A percentile compares a stretch with the other conserved stretches of the same genome.
Evolutionary conservation across 2,113 vertebrate genomes (phyloP).

Genomic region (Carollia perspicillata): DNA sequence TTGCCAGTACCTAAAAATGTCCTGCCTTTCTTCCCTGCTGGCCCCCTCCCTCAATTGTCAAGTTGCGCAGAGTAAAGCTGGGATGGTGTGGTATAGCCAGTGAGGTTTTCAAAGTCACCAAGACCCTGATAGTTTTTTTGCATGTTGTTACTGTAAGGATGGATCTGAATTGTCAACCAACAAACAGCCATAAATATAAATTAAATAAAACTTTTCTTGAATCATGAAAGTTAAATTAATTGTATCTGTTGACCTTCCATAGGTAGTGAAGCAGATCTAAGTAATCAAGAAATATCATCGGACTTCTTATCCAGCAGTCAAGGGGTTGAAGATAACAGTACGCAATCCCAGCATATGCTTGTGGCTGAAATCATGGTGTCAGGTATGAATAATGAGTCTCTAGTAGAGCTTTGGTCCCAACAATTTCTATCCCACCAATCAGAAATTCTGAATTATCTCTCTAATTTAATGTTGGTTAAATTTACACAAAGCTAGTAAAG

Average conservation of each 20-base stretch:
- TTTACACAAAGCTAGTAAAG: background rate
- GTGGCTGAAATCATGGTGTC: slow-evolving; percentile 89
- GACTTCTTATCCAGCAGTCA: slow-evolving; percentile 30
- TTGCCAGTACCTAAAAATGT: background rate
- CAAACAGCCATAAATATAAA: background rate
- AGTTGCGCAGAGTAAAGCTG: background rate
- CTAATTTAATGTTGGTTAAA: background rate
- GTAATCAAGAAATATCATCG: slow-evolving; percentile 61
- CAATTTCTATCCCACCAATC: background rate
- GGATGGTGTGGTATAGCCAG: rapidly evolving
- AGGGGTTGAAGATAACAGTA: background rate
- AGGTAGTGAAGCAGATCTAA: slow-evolving; percentile 58
- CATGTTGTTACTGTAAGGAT: background rate
- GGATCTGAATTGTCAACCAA: background rate
- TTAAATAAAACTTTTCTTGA: background rate
- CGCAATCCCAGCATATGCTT: slow-evolving; percentile 26
- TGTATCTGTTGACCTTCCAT: background rate
- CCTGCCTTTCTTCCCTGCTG: background rate
- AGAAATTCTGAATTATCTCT: background rate
- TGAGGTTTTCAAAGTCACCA: background rate
- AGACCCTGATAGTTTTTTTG: background rate
- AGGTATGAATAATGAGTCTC: slow-evolving; percentile 81
- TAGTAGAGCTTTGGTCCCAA: background rate
- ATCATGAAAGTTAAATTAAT: background rate
- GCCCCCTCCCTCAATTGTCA: background rate